Evolutionary conservation across 2,113 vertebrate genomes (phyloP).

Genomic region (Odontesthes bonariensis): DNA sequence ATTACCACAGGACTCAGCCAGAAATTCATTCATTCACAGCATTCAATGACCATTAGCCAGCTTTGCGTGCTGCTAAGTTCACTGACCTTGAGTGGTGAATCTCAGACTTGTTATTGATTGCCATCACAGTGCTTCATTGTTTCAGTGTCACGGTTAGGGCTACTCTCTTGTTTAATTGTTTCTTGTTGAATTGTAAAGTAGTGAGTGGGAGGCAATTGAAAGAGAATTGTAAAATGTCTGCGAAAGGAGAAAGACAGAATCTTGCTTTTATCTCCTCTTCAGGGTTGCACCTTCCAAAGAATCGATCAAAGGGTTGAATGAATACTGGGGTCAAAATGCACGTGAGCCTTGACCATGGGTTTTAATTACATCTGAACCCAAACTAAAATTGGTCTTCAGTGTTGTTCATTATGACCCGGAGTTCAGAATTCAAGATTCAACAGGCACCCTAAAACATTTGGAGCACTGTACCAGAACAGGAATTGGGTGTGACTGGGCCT

Average conservation of each 20-base stretch:
- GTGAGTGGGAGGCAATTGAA: slow-evolving; percentile 71
- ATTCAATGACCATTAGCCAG: slow-evolving; percentile 74
- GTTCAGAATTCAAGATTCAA: slow-evolving; percentile 52
- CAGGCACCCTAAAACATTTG: slow-evolving; percentile 43
- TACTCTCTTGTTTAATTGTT: slow-evolving; percentile 71
- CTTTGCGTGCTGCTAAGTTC: slow-evolving; percentile 55
- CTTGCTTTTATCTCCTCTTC: slow-evolving; percentile 13
- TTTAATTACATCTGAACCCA: background rate
- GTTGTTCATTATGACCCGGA: slow-evolving; percentile 1
- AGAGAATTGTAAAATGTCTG: slow-evolving; percentile 49
- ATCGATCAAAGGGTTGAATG: background rate
- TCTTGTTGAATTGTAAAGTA: slow-evolving; percentile 71
- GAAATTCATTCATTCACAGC: slow-evolving; percentile 56
- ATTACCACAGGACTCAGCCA: slow-evolving; percentile 56
- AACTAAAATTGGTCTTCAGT: background rate
- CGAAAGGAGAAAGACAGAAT: slow-evolving; percentile 21
- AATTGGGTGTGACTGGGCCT: slow-evolving; percentile 49
- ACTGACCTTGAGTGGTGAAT: slow-evolving; percentile 68
- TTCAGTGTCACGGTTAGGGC: slow-evolving; percentile 59
- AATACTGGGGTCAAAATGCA: background rate
- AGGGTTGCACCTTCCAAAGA: slow-evolving; percentile 12
- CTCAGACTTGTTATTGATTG: slow-evolving; percentile 73
- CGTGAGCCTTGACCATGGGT: background rate
- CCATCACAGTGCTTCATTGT: slow-evolving; percentile 63
- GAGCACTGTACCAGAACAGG: slow-evolving; percentile 43